Conservation (phyloP, 1,140 invertebrate species). For the Drosophila santomea region DNA sequence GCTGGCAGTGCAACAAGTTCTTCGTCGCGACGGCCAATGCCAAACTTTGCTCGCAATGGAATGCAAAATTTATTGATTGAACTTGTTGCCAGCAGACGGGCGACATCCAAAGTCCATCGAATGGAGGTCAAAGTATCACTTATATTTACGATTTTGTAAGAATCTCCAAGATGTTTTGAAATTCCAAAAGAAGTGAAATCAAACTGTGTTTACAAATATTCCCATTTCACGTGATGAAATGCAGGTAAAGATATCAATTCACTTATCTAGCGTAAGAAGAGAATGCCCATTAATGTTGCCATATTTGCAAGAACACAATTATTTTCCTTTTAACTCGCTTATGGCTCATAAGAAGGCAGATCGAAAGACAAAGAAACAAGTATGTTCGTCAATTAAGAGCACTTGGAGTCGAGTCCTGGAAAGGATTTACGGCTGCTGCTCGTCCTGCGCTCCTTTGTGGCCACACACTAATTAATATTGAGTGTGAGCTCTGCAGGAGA, state of each 20-base stretch:
- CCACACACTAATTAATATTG: constrained; percentile 27
- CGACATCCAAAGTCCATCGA: constrained; percentile 3
- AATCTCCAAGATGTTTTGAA: too few relatives aligned
- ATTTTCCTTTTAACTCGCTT: neutral
- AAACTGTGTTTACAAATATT: too few relatives aligned
- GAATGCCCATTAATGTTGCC: too few relatives aligned
- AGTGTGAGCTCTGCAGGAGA: constrained; percentile 17
- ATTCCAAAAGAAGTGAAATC: too few relatives aligned
- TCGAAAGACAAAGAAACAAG: neutral
- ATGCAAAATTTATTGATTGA: constrained; percentile 41
- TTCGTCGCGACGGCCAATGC: constrained; percentile 10
- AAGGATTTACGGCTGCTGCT: constrained; percentile 20
- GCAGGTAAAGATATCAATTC: too few relatives aligned
- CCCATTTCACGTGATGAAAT: too few relatives aligned
- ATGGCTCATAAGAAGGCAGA: neutral
- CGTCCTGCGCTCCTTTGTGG: neutral
- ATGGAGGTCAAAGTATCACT: neutral
- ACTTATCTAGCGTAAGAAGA: too few relatives aligned
- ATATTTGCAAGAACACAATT: neutral
- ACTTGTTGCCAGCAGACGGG: constrained; percentile 19
- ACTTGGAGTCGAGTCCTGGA: constrained; percentile 10
- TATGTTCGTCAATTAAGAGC: constrained; percentile 7
- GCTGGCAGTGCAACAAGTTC: constrained; percentile 50
- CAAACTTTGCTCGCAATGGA: constrained; percentile 26
- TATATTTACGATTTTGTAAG: neutral